Percentiles rank a stretch among this genome's conserved stretches.
Conservation (phyloP, 2,113 vertebrate genomes). For the Callocephalon fimbriatum region DNA sequence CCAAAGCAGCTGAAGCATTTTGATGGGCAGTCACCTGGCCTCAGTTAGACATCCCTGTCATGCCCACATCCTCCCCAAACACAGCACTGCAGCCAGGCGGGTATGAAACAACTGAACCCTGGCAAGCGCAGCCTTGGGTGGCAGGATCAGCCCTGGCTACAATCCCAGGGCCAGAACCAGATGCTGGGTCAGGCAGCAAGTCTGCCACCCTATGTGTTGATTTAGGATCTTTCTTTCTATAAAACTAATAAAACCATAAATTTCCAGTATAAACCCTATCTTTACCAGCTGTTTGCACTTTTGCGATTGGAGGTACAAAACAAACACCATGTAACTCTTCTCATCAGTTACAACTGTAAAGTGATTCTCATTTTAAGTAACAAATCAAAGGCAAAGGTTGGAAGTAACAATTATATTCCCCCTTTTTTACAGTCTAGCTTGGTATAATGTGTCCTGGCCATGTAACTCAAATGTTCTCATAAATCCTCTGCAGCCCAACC, state of each 20-base stretch:
- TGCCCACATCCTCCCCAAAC: neutral
- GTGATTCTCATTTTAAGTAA: neutral
- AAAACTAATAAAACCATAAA: neutral
- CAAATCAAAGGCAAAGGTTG: neutral
- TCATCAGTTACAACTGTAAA: neutral
- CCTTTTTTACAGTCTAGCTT: neutral
- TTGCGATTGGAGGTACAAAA: neutral
- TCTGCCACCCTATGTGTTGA: neutral
- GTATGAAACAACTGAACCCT: neutral
- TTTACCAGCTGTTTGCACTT: neutral
- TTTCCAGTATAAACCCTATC: neutral
- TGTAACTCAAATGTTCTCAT: neutral
- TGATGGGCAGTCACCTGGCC: neutral
- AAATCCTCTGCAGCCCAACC: neutral
- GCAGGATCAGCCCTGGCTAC: neutral
- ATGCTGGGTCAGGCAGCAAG: neutral
- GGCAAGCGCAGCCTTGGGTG: neutral
- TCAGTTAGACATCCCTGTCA: neutral
- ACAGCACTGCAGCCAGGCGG: neutral
- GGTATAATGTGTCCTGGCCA: neutral
- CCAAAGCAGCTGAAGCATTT: neutral
- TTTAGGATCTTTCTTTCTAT: rapidly evolving
- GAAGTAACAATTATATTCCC: neutral
- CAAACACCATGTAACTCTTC: neutral
- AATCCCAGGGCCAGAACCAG: neutral